Percentiles rank a stretch among this genome's conserved stretches.
Conservation (phyloP, 2,888 invertebrate genomes). For the Terebella lapidaria region DNA sequence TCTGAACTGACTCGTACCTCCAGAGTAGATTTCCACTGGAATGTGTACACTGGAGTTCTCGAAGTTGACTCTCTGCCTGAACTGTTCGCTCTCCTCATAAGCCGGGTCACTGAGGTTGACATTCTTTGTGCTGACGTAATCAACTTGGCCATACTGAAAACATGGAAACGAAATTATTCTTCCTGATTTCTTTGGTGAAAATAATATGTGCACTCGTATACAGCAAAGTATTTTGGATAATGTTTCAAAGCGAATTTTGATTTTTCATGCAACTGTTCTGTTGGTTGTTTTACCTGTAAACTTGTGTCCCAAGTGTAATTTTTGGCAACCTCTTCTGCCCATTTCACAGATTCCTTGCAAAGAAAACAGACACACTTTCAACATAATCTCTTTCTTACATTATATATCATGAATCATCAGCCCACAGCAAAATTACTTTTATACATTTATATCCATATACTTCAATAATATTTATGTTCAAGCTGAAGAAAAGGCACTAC, state of each 20-base stretch:
- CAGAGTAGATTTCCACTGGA: conserved; percentile 56
- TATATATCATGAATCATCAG: not conserved
- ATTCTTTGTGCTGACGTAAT: not conserved
- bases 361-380: not conserved
- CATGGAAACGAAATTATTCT: too few species aligned
- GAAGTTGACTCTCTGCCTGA: not conserved
- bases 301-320: not conserved
- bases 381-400: not conserved
- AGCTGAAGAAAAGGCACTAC: too few species aligned
- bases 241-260: too few species aligned
- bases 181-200: too few species aligned
- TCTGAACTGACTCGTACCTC: conserved; percentile 52
- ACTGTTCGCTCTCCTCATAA: not conserved
- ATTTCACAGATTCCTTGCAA: not conserved
- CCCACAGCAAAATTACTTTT: too few species aligned
- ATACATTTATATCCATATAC: too few species aligned
- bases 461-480: too few species aligned
- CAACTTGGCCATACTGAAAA: not conserved
- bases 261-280: too few species aligned
- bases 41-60: conserved; percentile 55
- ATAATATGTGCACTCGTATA: too few species aligned
- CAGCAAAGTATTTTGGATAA: not conserved
- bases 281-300: not conserved
- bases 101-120: not conserved
- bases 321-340: not conserved